Conservation (phyloP, 1,140 invertebrate genomes). For the Drosophila littoralis region DNA sequence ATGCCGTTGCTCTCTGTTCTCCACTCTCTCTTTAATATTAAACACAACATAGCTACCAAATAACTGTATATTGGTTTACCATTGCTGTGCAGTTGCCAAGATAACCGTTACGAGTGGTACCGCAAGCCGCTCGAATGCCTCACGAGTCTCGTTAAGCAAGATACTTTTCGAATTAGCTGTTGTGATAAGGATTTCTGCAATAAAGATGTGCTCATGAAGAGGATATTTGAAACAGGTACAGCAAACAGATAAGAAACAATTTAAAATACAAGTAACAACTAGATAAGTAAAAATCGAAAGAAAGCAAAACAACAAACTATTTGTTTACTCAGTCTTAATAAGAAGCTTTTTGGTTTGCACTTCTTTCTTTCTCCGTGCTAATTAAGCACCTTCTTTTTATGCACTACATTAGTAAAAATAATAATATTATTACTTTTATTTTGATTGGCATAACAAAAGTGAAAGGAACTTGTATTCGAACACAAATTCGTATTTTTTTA, state of each 20-base stretch:
- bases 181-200: constrained; percentile 84
- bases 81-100: constrained; percentile 67
- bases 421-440: constrained; percentile 44
- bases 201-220: constrained; percentile 80
- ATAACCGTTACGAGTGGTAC: constrained; percentile 77
- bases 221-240: constrained; percentile 79
- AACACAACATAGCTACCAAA: constrained; percentile 12
- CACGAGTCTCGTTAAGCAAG: constrained; percentile 63
- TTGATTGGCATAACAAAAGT: no score
- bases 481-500: constrained; percentile 28
- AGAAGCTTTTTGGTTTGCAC: constrained; percentile 65
- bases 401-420: constrained; percentile 26
- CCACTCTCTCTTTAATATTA: constrained; percentile 15
- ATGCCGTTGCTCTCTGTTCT: not conserved
- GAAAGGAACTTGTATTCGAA: constrained; percentile 41
- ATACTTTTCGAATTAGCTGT: constrained; percentile 81
- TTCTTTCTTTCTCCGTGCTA: constrained; percentile 59
- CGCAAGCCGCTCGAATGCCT: constrained; percentile 79
- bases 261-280: constrained; percentile 44
- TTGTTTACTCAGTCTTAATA: constrained; percentile 30
- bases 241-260: constrained; percentile 28
- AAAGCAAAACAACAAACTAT: constrained; percentile 30
- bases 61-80: constrained; percentile 26
- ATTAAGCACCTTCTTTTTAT: constrained; percentile 62
- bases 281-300: constrained; percentile 49